phyloP scores from a whole-genome alignment of 2,113 vertebrate species.

The Calypte anna region DNA sequence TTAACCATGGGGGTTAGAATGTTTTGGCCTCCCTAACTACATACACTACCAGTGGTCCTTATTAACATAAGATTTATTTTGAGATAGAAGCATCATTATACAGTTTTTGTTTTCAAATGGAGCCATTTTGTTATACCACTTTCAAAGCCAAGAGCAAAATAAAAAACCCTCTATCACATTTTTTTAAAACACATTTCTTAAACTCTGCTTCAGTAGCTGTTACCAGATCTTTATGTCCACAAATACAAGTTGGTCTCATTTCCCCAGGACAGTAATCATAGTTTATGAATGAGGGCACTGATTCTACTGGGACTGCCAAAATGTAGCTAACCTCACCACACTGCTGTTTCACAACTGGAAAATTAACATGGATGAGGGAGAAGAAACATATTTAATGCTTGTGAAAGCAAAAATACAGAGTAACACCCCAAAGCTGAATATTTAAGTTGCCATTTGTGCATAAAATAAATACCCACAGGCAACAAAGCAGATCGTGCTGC shows the following conservation, averaged over 20 bases:
- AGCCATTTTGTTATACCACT: not conserved
- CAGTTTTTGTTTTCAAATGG: constrained; percentile 30
- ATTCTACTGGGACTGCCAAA: not conserved
- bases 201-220: not conserved
- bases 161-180: not conserved
- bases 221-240: not conserved
- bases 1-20: not conserved
- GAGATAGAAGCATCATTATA: constrained; percentile 37
- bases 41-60: constrained; percentile 6
- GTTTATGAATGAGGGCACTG: not conserved
- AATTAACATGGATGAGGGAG: fast-evolving
- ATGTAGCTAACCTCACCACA: not conserved
- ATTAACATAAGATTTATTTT: constrained; percentile 46
- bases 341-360: not conserved
- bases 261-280: not conserved
- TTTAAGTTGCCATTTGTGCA: not conserved
- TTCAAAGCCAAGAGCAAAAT: constrained; percentile 47
- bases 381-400: not conserved
- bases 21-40: constrained; percentile 43
- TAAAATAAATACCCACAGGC: not conserved
- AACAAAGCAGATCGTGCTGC: not conserved
- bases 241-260: not conserved
- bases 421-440: not conserved
- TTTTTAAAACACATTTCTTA: not conserved
- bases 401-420: not conserved